Base-by-base conservation (phyloP, 1,140 invertebrate genomes). In the Heliconius melpomene region DNA sequence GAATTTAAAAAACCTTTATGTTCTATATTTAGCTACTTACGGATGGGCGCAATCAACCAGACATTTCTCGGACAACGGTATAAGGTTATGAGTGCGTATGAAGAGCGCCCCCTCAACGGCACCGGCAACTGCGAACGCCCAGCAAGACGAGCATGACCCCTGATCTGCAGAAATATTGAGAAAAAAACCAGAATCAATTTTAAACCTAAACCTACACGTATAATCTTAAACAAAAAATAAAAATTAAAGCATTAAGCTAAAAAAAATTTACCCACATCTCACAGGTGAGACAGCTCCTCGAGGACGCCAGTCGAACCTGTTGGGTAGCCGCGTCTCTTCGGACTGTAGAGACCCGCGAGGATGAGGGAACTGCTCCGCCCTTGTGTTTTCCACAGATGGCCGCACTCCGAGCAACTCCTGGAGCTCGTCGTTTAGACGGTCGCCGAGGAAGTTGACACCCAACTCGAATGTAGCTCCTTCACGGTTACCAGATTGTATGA, bases 21-120 rank as follows among this genome's bases (percentile, higher is more conserved):
- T 46, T 40, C 40, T 13, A 46, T 46, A 46, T 52, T 52, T 20
- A 52, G 36, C 9, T 73, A 90, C 86, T 85, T n/a, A 91, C 86
- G 84, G 82, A 11, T 86, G 82, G 1, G 84, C 84, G 80, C 91
- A 93, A 83, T 93, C 91, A 18, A 93, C 86, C 71, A 92, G 84
- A 74, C 80, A 83, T 84, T 93, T 89, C 75, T 86, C 86, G 18
- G 88, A 88, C n/a, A 93, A 86, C 74, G 87, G 80, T 78, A 88
- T 83, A 46, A 92, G 85, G 18, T 78, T 83, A 60, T 82, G 76
- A 40, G 87, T 88, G 46, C 76, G 78, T 54, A 85, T 75, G 85
- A 88, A 91, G 71, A 92, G 81, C 29, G 97, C 97, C 18, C 97
- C 97, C 93, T 98, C 97, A 60, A 98, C 89, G 1, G 97, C 95